Evolutionary conservation across 2,888 invertebrate genomes (phyloP).

Genomic region (Nudaria mundana): DNA sequence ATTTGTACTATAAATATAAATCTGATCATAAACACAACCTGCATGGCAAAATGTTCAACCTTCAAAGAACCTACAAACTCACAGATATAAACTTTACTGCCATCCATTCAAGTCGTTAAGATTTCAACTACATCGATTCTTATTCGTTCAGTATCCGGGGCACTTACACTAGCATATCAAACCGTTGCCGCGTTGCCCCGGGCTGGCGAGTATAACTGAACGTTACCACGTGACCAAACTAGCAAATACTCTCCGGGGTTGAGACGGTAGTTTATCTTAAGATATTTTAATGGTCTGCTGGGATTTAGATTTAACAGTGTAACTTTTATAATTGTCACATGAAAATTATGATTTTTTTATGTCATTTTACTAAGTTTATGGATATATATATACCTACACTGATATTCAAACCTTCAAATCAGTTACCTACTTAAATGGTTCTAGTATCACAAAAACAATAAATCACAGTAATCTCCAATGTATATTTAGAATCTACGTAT

Average conservation of each 20-base stretch:
- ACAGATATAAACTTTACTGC: neutral
- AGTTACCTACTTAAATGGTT: too few species aligned
- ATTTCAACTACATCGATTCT: conserved; percentile 8
- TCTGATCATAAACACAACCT: too few species aligned
- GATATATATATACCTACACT: too few species aligned
- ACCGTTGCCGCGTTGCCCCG: conserved; percentile 41
- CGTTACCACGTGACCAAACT: conserved; percentile 55
- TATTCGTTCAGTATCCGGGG: conserved; percentile 24
- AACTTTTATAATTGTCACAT: conserved; percentile 5
- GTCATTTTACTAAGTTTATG: too few species aligned
- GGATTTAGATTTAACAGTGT: neutral
- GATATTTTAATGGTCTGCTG: conserved; percentile 12
- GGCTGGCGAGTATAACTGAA: conserved; percentile 56
- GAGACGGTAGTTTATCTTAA: conserved; percentile 25
- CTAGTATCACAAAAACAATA: too few species aligned
- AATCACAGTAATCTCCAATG: too few species aligned
- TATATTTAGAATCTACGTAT: too few species aligned
- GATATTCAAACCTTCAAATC: too few species aligned
- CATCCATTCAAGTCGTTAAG: conserved; percentile 6
- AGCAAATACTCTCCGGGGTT: conserved; percentile 33
- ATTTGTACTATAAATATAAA: too few species aligned
- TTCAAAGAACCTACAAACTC: too few species aligned
- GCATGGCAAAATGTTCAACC: too few species aligned
- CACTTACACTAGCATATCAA: conserved; percentile 38
- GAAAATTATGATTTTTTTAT: too few species aligned